Conservation (phyloP, 2,113 vertebrate species). For the Sapayoa aenigma region DNA sequence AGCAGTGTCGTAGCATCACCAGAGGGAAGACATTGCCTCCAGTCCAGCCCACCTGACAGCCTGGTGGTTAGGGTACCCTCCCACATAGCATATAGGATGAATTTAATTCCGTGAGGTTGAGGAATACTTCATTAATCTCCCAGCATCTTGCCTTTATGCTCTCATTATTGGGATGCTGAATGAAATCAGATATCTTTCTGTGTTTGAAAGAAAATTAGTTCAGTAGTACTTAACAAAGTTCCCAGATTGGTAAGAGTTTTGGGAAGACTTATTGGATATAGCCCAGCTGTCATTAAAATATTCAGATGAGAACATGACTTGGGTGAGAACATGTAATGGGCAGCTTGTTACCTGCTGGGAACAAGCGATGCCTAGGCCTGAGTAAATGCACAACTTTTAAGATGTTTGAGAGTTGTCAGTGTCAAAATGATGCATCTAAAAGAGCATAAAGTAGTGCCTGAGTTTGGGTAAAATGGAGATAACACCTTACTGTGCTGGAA, state of each 20-base stretch:
- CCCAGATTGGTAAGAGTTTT: not conserved
- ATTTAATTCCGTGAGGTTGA: not conserved
- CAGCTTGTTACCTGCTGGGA: not conserved
- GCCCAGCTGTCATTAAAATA: not conserved
- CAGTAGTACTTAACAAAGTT: not conserved
- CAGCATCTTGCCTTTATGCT: not conserved
- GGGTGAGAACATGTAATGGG: not conserved
- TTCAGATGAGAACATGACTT: not conserved
- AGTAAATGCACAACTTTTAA: not conserved
- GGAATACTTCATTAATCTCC: not conserved
- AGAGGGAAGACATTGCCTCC: not conserved
- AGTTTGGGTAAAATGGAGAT: not conserved
- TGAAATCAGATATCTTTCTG: not conserved
- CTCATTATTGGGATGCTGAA: not conserved
- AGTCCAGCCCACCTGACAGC: not conserved
- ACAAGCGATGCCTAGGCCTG: not conserved
- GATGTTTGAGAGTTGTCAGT: not conserved
- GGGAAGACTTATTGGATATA: not conserved
- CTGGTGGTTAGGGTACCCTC: not conserved
- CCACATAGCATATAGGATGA: accelerated
- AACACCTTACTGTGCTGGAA: not conserved
- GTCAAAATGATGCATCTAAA: not conserved
- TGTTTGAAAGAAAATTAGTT: not conserved
- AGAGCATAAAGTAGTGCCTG: not conserved
- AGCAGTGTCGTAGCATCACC: not conserved